phyloP scores from a whole-genome alignment of 2,113 vertebrate species.

The Gavialis gangeticus region DNA sequence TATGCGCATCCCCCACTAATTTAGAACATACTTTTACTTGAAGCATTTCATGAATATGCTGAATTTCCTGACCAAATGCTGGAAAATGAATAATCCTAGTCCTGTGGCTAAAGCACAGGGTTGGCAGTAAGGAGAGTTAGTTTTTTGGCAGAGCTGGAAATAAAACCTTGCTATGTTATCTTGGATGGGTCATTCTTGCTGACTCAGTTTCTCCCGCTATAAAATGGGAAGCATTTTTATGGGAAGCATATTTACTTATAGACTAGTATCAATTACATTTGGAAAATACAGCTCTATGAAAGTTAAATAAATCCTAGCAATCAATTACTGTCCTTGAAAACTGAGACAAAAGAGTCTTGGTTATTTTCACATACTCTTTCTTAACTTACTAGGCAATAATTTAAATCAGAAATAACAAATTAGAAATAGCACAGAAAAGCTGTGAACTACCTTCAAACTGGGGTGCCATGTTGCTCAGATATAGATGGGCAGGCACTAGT shows the following conservation, averaged over 20 bases:
- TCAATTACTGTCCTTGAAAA: background rate
- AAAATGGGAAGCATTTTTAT: background rate
- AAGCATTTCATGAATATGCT: background rate
- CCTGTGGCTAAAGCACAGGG: background rate
- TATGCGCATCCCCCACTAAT: background rate
- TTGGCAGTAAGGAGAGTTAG: background rate
- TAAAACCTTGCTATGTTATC: background rate
- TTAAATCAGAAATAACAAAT: background rate
- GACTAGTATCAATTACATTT: background rate
- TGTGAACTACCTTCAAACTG: background rate
- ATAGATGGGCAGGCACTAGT: background rate
- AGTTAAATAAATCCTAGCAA: background rate
- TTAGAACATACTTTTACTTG: background rate
- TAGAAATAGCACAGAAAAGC: background rate
- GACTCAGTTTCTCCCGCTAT: background rate
- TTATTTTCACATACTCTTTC: background rate
- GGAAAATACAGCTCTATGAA: background rate
- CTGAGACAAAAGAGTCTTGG: background rate
- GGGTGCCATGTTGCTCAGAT: background rate
- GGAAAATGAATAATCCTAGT: background rate
- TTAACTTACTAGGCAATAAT: background rate
- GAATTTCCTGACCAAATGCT: background rate
- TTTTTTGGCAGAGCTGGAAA: background rate
- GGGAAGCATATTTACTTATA: background rate
- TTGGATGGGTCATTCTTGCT: background rate